A percentile compares a stretch with the other conserved stretches of the same genome.
Evolutionary conservation across 1,140 invertebrate genomes (phyloP).

Genomic region (Holcopasites calliopsidis): DNA sequence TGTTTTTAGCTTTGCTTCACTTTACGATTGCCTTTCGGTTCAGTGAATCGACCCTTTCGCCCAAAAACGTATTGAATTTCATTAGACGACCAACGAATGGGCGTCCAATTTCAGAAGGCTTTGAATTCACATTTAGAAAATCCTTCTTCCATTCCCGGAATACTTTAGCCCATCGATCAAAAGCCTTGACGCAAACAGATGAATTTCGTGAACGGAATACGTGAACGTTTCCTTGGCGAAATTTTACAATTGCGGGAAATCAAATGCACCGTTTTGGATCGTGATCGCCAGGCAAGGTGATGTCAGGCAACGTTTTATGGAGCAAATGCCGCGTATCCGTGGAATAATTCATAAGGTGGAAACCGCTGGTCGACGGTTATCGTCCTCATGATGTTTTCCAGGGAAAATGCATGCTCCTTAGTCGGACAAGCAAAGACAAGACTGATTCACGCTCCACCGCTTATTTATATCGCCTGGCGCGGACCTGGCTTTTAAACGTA

Average conservation of each 20-base stretch:
- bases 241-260: neutral
- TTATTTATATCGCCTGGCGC: neutral
- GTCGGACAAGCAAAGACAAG: neutral
- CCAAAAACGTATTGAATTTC: constrained; percentile 24
- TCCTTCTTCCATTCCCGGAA: too few relatives aligned
- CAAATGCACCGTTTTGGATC: constrained; percentile 17
- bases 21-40: constrained; percentile 11
- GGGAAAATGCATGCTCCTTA: constrained; percentile 14
- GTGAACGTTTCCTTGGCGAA: neutral
- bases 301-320: constrained; percentile 36
- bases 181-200: neutral
- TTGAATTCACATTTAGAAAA: too few relatives aligned
- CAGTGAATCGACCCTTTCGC: neutral
- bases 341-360: constrained; percentile 61
- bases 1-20: too few relatives aligned
- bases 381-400: neutral
- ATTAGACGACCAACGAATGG: neutral
- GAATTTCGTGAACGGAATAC: constrained; percentile 23
- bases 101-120: neutral
- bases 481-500: too few relatives aligned
- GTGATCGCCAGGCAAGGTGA: constrained; percentile 39
- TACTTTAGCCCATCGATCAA: neutral
- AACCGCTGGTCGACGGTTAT: constrained; percentile 43
- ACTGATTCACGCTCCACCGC: neutral
- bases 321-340: constrained; percentile 42